Evolutionary conservation across 2,888 invertebrate genomes (phyloP), one percentile per base, ranked within the genome.

Genomic region (Ophion slaviceki): DNA sequence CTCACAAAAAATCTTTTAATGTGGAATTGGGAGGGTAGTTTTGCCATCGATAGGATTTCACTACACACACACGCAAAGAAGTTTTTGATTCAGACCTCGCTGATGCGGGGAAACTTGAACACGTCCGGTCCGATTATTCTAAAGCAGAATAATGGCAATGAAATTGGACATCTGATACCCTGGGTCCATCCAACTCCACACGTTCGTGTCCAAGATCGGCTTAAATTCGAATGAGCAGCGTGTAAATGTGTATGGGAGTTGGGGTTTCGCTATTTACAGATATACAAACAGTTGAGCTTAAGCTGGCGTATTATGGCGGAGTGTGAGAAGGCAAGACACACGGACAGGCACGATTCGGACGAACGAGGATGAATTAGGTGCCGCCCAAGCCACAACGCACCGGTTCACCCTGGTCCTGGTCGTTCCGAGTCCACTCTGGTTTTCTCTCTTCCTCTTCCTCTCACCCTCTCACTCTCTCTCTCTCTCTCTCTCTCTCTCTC

Each of bases 351-450:
- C 83, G 80, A 71, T 80, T 83, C 80, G 82, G 85, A 83, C 86
- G 86, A 88, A 82, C 86, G 86, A 87, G 86, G 86, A 89, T 89
- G 89, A 89, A 89, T 90, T 89, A 89, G 90, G 89, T 89, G 87
- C 88, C 86, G 87, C 86, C 87, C 89, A 85, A 84, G 77, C 87
- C 87, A 86, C 86, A 88, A 85, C 76, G 82, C 84, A 80, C 85
- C 85, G 85, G 82, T 82, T 79, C 76, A 62, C 62, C 47, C 80
- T 79, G 84, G 75, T 82, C 64, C 85, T 82, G 75, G 59, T 79
- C 80, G 74, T 53, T 71, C 68, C 47, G 36, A 66, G 61, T 14
- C 79, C 32, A 36, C 53, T 17, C 45, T 40, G 53, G 57, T 64
- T 59, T n/a, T 20, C 28, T 70, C 64, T 71, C 53, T 53, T 20